phyloP scores from a whole-genome alignment of 2,888 invertebrate species.

The Clunio marinus region DNA sequence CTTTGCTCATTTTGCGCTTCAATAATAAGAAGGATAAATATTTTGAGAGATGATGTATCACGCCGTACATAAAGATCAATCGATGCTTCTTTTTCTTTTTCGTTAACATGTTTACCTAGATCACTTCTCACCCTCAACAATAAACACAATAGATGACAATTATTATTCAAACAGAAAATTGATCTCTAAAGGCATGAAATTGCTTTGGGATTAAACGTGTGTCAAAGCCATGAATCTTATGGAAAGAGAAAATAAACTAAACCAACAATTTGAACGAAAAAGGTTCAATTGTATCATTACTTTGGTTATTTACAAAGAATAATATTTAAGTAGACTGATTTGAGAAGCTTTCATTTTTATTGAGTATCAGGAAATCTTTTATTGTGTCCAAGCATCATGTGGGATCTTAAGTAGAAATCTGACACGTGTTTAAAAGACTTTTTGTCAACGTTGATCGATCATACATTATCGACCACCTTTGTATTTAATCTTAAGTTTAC shows the following conservation, averaged over 20 bases:
- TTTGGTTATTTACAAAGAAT: too few relatives aligned
- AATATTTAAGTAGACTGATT: too few relatives aligned
- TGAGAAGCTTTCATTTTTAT: slow-evolving; percentile 10
- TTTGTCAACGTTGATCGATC: slow-evolving; percentile 22
- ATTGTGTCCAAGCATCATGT: slow-evolving; percentile 15
- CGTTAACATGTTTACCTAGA: slow-evolving; percentile 1
- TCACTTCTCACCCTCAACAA: background rate
- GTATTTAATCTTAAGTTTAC: background rate
- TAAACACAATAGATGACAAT: background rate
- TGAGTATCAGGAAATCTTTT: background rate
- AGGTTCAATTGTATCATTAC: slow-evolving; percentile 35
- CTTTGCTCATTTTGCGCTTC: background rate
- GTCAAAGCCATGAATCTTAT: background rate
- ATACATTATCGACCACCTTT: slow-evolving; percentile 26
- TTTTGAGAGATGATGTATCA: background rate
- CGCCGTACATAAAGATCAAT: background rate
- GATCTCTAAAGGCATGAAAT: slow-evolving; percentile 29
- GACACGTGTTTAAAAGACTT: slow-evolving; percentile 36
- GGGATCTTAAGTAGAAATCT: slow-evolving; percentile 12
- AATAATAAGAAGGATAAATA: slow-evolving; percentile 17
- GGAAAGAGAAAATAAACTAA: background rate
- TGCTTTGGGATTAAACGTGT: slow-evolving; percentile 27
- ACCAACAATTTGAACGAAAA: background rate
- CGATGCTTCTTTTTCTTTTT: too few relatives aligned
- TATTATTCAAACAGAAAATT: background rate